Evolutionary conservation across 2,888 invertebrate species (phyloP).

Genomic region (Ichneumoninae sp.): DNA sequence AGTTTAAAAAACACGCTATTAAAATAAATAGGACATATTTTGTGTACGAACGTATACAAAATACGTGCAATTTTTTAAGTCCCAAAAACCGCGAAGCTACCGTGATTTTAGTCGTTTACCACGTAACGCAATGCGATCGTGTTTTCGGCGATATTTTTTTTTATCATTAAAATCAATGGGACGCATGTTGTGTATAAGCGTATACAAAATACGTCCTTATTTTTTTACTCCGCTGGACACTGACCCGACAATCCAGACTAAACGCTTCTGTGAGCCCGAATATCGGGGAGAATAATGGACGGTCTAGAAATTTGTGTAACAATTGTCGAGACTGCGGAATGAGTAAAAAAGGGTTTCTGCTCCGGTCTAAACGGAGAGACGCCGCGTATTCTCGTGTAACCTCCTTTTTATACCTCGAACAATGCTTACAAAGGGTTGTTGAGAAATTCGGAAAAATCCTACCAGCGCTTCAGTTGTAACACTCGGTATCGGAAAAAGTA

Average conservation of each 20-base stretch:
- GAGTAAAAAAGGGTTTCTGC: background rate
- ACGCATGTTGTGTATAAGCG: too few species aligned
- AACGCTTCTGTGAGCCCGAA: background rate
- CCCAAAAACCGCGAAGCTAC: too few species aligned
- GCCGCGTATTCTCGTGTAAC: background rate
- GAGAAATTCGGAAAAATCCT: constrained; percentile 5
- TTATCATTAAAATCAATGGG: too few species aligned
- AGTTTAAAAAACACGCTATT: too few species aligned
- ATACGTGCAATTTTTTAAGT: background rate
- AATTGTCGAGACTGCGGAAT: background rate
- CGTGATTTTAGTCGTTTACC: too few species aligned
- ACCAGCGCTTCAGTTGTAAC: background rate
- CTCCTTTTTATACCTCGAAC: background rate
- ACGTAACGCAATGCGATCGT: too few species aligned
- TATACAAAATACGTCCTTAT: background rate
- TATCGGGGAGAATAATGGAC: background rate
- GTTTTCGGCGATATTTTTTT: too few species aligned
- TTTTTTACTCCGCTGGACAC: background rate
- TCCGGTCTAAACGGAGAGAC: background rate
- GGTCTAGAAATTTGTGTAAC: background rate
- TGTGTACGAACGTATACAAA: too few species aligned
- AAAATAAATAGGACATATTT: too few species aligned
- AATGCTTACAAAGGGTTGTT: constrained; percentile 4
- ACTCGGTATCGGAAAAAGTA: constrained; percentile 33
- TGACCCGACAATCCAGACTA: background rate